Evolutionary conservation across 2,888 invertebrate genomes (phyloP).

Genomic region (Pheosia gnoma): DNA sequence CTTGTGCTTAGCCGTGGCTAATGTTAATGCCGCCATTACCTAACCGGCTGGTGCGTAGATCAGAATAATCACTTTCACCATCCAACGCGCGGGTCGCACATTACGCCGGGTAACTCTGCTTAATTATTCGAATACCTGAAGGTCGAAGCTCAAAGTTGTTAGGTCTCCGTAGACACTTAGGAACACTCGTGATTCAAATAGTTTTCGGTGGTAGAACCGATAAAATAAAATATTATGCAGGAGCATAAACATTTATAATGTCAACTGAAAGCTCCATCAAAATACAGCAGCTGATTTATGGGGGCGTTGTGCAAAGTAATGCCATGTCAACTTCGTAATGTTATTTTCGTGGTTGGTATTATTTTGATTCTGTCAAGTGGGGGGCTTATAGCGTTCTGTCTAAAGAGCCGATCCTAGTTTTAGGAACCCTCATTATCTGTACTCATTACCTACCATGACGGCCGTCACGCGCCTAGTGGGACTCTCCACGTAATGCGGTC

Average conservation of each 20-base stretch:
- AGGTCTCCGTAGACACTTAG: too few species aligned
- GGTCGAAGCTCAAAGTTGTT: background rate
- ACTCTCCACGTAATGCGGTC: constrained; percentile 18
- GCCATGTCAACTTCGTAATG: background rate
- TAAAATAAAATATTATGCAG: too few species aligned
- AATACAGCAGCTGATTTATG: background rate
- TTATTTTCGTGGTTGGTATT: background rate
- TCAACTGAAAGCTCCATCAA: background rate
- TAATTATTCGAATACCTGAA: background rate
- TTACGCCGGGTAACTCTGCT: background rate
- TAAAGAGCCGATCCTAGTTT: background rate
- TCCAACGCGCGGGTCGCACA: background rate
- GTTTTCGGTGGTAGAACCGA: background rate
- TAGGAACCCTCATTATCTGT: background rate
- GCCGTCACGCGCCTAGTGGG: background rate
- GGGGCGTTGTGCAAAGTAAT: background rate
- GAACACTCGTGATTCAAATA: background rate
- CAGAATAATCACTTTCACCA: background rate
- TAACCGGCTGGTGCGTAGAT: background rate
- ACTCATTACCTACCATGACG: background rate
- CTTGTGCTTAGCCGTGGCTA: background rate
- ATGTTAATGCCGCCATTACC: background rate
- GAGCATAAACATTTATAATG: background rate
- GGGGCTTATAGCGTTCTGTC: too few species aligned
- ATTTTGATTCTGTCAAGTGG: background rate